A percentile compares a stretch with the other conserved stretches of the same genome.
phyloP scores from a whole-genome alignment of 2,888 invertebrate species.

The Schizaphis graminum region DNA sequence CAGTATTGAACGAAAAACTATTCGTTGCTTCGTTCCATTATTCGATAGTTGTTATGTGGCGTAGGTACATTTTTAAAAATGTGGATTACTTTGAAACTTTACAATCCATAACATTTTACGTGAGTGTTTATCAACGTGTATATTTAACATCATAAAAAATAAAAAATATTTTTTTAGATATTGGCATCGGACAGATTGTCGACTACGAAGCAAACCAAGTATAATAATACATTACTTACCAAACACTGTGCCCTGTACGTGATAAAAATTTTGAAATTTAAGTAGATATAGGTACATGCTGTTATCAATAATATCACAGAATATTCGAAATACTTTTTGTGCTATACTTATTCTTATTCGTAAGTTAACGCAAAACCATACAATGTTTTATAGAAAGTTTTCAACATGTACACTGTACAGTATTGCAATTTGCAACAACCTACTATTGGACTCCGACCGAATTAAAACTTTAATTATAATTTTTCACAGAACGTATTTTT shows the following conservation, averaged over 20 bases:
- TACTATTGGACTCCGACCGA: not conserved
- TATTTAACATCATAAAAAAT: not conserved
- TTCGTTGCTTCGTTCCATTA: not conserved
- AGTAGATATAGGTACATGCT: not conserved
- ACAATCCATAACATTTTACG: constrained; percentile 26
- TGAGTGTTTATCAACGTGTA: constrained; percentile 9
- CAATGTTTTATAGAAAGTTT: constrained; percentile 1
- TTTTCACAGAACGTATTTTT: not conserved
- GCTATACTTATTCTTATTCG: not conserved
- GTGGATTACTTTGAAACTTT: not conserved
- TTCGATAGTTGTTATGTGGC: not conserved
- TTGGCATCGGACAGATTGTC: not conserved
- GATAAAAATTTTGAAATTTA: constrained; percentile 4
- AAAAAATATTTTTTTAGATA: not conserved
- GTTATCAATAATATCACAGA: not conserved
- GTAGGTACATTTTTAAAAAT: constrained; percentile 31
- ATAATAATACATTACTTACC: not conserved
- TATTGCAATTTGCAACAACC: not conserved
- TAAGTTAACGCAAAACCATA: not conserved
- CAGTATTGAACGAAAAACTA: constrained; percentile 2
- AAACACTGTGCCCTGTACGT: not conserved
- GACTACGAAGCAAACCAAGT: not conserved
- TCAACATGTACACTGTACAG: not conserved
- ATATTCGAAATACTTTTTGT: not conserved
- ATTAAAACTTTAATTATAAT: constrained; percentile 33